Percentiles rank a stretch among this genome's conserved stretches.
Evolutionary conservation across 1,140 invertebrate genomes (phyloP).

Genomic region (Hylyphantes graminicola): DNA sequence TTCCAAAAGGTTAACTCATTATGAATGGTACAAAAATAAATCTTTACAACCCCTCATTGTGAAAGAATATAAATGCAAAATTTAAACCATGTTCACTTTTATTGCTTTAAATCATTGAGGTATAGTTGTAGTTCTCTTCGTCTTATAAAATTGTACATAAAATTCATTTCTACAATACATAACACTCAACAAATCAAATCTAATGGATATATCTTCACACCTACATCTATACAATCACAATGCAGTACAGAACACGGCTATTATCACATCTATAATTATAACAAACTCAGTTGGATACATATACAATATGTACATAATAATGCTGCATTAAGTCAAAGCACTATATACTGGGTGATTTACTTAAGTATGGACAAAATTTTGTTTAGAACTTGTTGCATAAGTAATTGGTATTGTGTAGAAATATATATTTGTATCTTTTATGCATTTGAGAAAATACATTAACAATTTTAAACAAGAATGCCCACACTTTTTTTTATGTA

Average conservation of each 20-base stretch:
- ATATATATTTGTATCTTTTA: no score
- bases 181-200: slow-evolving; percentile 56
- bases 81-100: slow-evolving; percentile 49
- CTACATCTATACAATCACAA: slow-evolving; percentile 55
- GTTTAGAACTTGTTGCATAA: no score
- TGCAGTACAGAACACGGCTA: slow-evolving; percentile 44
- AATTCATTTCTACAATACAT: slow-evolving; percentile 58
- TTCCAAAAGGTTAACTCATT: not conserved
- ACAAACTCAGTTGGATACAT: slow-evolving; percentile 37
- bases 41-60: not conserved
- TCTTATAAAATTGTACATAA: slow-evolving; percentile 61
- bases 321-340: slow-evolving; percentile 55
- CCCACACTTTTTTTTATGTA: no score
- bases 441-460: no score
- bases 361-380: no score
- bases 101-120: slow-evolving; percentile 61
- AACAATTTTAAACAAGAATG: no score
- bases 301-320: slow-evolving; percentile 55
- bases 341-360: not conserved
- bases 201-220: slow-evolving; percentile 41
- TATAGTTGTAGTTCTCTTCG: slow-evolving; percentile 59
- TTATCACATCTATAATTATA: slow-evolving; percentile 54
- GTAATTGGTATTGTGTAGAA: no score
- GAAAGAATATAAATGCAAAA: not conserved
- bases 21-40: not conserved